A percentile compares a stretch with the other conserved stretches of the same genome.
phyloP scores from a whole-genome alignment of 2,888 invertebrate genomes.

The Acanthopleura granulata region DNA sequence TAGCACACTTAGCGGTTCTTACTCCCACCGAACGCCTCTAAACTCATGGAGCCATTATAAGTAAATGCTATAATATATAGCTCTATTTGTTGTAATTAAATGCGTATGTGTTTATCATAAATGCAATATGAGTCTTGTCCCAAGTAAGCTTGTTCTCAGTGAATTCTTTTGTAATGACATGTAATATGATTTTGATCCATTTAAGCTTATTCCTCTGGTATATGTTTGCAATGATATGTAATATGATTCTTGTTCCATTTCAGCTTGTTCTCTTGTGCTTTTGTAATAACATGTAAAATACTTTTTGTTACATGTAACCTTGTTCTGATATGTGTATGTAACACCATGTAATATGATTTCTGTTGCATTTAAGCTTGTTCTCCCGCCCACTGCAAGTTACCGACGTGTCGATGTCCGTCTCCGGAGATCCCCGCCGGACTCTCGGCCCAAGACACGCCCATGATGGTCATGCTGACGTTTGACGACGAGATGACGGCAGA shows the following conservation, averaged over 20 bases:
- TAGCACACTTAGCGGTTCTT: too few species aligned
- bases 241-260: not conserved
- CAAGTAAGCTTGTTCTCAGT: not conserved
- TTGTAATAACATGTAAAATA: not conserved
- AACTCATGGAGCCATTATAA: too few species aligned
- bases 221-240: too few species aligned
- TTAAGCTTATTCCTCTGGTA: slow-evolving; percentile 8
- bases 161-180: too few species aligned
- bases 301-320: not conserved
- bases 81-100: too few species aligned
- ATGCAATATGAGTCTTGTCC: not conserved
- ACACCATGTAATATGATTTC: not conserved
- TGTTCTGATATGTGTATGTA: too few species aligned
- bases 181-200: not conserved
- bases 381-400: slow-evolving; percentile 30
- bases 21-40: too few species aligned
- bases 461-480: slow-evolving; percentile 53
- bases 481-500: slow-evolving; percentile 47
- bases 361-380: slow-evolving; percentile 13
- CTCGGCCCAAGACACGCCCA: slow-evolving; percentile 36
- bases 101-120: too few species aligned
- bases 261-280: slow-evolving; percentile 10
- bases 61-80: too few species aligned
- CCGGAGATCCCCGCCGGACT: slow-evolving; percentile 36
- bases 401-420: slow-evolving; percentile 38